Evolutionary conservation across 2,888 invertebrate species (phyloP), one percentile per base, ranked within the genome.

Genomic region (Epinotia bilunana): DNA sequence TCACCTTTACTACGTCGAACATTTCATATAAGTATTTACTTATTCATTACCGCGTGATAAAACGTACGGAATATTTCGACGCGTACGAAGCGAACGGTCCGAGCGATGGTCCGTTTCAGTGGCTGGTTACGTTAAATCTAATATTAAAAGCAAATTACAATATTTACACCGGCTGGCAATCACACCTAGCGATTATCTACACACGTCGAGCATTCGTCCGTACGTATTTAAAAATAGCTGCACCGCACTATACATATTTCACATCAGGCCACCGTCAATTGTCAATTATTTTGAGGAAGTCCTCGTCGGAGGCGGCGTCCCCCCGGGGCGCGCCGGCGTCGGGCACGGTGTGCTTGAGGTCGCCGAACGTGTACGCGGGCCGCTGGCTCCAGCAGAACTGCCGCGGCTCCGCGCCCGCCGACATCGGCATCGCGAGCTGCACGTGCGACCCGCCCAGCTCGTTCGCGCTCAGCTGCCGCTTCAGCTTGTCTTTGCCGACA

Each of bases 21-120:
- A 23, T 13, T 46, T 20, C n/a, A 49, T 46, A 69, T n/a, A 33
- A 20, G 20, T 49, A 68, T 28, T 28, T 3, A 28, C 23, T 3
- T 28, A 28, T 16, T 43, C 39, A 18, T 13, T 18, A 46, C 5
- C 39, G 39, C 28, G n/a, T 55, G 12, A 6, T 7, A 20, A 58
- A 46, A 57, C 33, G 49, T 64, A 64, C 28, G 55, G 16, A 3
- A 46, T 46, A 73, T 57, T 63, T 2, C 18, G n/a, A 62, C 18
- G 46, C 18, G 13, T 49, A 49, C 46, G 64, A 13, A 12, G 43
- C 55, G 57, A 46, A 61, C n/a, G 76, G 82, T 89, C 92, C 91
- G 83, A 84, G 87, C 89, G 88, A 94, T 93, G 92, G 89, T 86
- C 91, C 88, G 93, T 94, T 94, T 91, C 93, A 94, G 92, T 93